Evolutionary conservation across 2,888 invertebrate species (phyloP).

Genomic region (Lissonota sp.): DNA sequence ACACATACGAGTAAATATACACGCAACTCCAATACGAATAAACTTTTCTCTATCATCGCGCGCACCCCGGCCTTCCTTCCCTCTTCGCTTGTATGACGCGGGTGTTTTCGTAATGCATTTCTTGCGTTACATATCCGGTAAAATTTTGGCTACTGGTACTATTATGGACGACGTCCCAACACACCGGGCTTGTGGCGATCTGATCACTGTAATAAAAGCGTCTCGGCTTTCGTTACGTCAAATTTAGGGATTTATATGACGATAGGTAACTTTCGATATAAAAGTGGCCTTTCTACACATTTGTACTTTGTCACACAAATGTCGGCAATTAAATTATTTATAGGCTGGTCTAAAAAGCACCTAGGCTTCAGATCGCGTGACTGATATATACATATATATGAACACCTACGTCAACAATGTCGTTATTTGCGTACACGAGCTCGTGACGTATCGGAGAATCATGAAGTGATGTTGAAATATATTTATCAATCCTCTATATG

Average conservation of each 20-base stretch:
- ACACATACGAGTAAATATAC: conserved; percentile 1
- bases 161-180: neutral
- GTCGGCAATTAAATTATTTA: conserved; percentile 45
- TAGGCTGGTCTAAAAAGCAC: conserved; percentile 30
- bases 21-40: conserved; percentile 3
- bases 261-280: conserved; percentile 20
- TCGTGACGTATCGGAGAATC: conserved; percentile 33
- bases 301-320: conserved; percentile 15
- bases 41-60: conserved; percentile 9
- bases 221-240: conserved; percentile 7
- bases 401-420: conserved; percentile 23
- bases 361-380: conserved; percentile 49
- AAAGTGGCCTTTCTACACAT: neutral
- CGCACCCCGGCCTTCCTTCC: neutral
- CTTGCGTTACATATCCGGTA: conserved; percentile 29
- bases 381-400: neutral
- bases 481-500: conserved; percentile 9
- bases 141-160: conserved; percentile 33
- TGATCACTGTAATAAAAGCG: conserved; percentile 6
- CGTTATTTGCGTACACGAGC: conserved; percentile 48
- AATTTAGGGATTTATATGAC: conserved; percentile 28
- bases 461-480: neutral
- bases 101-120: conserved; percentile 46
- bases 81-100: conserved; percentile 29
- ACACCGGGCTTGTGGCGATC: neutral